Conservation (phyloP, 2,113 vertebrate species). For the Equus quagga region DNA sequence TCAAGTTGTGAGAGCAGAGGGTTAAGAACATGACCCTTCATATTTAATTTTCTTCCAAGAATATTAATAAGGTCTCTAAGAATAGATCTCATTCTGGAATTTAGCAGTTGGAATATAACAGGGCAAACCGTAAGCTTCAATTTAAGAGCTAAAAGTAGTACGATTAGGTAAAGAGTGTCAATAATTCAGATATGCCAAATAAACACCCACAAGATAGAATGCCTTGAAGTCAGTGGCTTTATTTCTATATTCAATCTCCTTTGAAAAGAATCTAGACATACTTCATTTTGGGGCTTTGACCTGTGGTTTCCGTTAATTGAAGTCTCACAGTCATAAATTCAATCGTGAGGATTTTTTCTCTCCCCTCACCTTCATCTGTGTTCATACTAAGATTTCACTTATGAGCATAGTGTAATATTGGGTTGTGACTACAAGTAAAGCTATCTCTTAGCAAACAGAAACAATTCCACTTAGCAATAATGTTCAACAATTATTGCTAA, state of each 20-base stretch:
- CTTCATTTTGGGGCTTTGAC: constrained; percentile 60
- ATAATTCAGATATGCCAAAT: constrained; percentile 67
- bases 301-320: constrained; percentile 67
- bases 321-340: constrained; percentile 64
- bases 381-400: constrained; percentile 81
- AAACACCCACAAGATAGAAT: constrained; percentile 71
- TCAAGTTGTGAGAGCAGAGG: neutral
- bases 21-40: neutral
- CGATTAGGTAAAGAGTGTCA: constrained; percentile 70
- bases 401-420: constrained; percentile 57
- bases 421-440: constrained; percentile 81
- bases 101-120: constrained; percentile 53
- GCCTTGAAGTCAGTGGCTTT: constrained; percentile 22
- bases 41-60: constrained; percentile 70
- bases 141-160: constrained; percentile 63
- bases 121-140: constrained; percentile 3
- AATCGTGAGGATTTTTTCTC: constrained; percentile 53
- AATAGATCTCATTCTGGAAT: constrained; percentile 58
- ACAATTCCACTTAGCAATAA: constrained; percentile 84
- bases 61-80: constrained; percentile 65
- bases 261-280: constrained; percentile 58
- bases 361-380: constrained; percentile 67
- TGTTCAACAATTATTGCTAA: constrained; percentile 88
- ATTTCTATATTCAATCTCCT: constrained; percentile 52
- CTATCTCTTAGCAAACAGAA: constrained; percentile 85